Conservation (phyloP, 64 coral and sea anemone genomes). For the Stichodactyla mertensii region DNA sequence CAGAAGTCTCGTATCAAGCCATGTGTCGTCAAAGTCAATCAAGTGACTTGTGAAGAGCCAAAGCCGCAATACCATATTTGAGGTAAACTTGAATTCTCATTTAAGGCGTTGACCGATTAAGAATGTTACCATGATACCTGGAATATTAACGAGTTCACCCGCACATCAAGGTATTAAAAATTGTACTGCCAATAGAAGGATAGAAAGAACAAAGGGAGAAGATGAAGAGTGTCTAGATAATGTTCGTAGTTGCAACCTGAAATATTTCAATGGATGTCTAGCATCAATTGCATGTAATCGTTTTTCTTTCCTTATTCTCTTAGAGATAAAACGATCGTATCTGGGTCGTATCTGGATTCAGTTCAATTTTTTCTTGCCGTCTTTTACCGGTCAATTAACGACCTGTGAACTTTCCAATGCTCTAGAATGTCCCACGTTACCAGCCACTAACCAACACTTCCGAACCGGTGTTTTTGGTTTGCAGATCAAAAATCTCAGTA, state of each 20-base stretch:
- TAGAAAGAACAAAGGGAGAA: not conserved
- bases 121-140: not conserved
- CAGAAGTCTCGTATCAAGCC: not conserved
- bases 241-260: not conserved
- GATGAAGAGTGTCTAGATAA: not conserved
- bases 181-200: too few relatives aligned
- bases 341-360: not conserved
- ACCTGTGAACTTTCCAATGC: not conserved
- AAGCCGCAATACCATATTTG: not conserved
- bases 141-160: not conserved
- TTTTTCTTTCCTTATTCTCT: not conserved
- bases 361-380: not conserved
- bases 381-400: not conserved
- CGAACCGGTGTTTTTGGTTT: not conserved
- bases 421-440: slow-evolving; percentile 7
- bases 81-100: not conserved
- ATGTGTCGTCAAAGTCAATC: not conserved
- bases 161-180: not conserved
- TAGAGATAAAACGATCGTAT: not conserved
- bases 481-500: not conserved
- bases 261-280: not conserved
- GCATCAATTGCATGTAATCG: not conserved
- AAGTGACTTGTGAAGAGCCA: not conserved
- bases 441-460: not conserved
- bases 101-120: not conserved